Evolutionary conservation across 2,888 invertebrate species (phyloP).

Genomic region (Archips xylosteana): DNA sequence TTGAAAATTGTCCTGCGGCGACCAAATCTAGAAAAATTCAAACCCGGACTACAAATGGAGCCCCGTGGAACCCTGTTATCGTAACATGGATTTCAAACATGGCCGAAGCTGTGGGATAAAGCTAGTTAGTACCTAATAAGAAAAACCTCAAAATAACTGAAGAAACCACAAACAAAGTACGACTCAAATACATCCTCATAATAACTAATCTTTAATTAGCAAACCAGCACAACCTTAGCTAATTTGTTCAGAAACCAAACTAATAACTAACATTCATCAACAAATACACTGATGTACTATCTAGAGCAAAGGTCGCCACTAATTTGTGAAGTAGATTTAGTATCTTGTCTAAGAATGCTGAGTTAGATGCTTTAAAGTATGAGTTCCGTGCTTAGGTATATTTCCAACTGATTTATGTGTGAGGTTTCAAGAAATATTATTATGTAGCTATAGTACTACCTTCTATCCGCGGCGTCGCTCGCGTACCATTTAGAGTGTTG

Average conservation of each 20-base stretch:
- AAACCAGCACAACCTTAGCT: conserved; percentile 3
- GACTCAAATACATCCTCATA: neutral
- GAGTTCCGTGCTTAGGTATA: neutral
- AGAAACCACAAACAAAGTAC: too few species aligned
- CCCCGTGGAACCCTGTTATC: too few species aligned
- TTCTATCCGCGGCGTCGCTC: too few species aligned
- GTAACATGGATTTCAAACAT: too few species aligned
- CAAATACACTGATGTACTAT: conserved; percentile 13
- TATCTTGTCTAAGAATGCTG: conserved; percentile 12
- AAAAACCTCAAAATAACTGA: too few species aligned
- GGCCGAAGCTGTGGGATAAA: too few species aligned
- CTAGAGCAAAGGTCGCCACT: conserved; percentile 34
- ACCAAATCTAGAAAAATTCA: too few species aligned
- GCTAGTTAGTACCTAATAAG: too few species aligned
- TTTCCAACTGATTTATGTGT: neutral
- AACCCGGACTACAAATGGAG: too few species aligned
- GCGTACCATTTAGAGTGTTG: too few species aligned
- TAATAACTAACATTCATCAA: conserved; percentile 33
- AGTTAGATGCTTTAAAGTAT: neutral
- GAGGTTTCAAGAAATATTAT: neutral
- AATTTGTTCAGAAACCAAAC: conserved; percentile 31
- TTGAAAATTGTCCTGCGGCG: too few species aligned
- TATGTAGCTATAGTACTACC: too few species aligned
- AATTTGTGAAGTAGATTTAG: conserved; percentile 36
- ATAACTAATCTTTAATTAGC: conserved; percentile 13